A percentile compares a stretch with the other conserved stretches of the same genome.
Evolutionary conservation across 2,888 invertebrate genomes (phyloP).

Genomic region (Cantharis lateralis): DNA sequence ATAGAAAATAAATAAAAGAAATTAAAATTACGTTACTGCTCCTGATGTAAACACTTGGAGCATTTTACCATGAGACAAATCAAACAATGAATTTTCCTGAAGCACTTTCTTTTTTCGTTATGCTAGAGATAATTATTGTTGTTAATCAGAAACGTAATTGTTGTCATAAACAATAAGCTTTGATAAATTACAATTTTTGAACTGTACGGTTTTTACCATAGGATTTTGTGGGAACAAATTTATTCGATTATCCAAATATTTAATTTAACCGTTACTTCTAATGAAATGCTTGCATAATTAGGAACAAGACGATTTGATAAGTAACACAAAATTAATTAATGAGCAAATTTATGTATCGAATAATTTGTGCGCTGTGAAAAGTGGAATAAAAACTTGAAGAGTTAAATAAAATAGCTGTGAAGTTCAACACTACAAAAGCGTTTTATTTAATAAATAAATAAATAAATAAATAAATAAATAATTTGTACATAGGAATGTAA

Average conservation of each 20-base stretch:
- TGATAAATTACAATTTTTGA: neutral
- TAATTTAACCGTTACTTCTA: neutral
- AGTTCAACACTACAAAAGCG: neutral
- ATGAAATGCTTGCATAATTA: neutral
- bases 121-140: neutral
- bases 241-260: neutral
- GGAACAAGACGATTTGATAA: neutral
- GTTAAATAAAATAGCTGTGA: neutral
- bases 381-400: neutral
- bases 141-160: neutral
- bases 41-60: neutral
- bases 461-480: constrained; percentile 1
- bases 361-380: neutral
- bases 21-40: neutral
- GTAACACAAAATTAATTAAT: neutral
- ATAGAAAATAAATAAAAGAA: too few species aligned
- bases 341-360: neutral
- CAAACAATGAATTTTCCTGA: neutral
- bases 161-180: neutral
- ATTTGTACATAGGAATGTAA: neutral
- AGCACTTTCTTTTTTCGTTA: neutral
- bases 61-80: neutral
- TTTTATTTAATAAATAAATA: neutral
- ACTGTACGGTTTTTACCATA: neutral
- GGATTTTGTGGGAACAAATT: neutral